Conservation (phyloP, 23 tunicate genomes). For the Phallusia fumigata region DNA sequence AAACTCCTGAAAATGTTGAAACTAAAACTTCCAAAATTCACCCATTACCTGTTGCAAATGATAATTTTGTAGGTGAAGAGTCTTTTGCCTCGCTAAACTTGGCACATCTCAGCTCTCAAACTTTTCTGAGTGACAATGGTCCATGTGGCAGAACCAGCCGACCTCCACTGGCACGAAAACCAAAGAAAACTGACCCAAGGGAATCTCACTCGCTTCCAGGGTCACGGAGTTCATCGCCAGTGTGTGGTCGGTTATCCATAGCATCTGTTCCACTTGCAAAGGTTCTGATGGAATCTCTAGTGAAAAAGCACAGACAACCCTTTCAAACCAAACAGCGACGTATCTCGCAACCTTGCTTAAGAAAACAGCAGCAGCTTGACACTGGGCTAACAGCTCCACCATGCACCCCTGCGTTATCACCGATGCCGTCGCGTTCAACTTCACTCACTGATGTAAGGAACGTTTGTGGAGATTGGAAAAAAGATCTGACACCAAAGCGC, state of each 20-base stretch:
- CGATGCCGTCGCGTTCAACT: neutral
- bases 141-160: neutral
- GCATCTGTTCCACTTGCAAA: neutral
- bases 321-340: neutral
- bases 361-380: neutral
- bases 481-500: neutral
- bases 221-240: slow-evolving; percentile 7
- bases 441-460: neutral
- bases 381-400: neutral
- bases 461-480: neutral
- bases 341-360: neutral
- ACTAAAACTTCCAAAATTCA: too few species aligned
- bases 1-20: too few species aligned
- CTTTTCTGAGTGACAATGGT: too few species aligned
- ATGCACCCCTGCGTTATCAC: neutral
- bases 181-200: neutral
- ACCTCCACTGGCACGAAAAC: neutral
- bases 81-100: too few species aligned
- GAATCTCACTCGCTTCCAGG: slow-evolving; percentile 9
- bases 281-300: neutral
- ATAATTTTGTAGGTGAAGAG: too few species aligned
- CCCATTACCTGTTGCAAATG: too few species aligned
- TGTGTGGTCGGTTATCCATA: neutral
- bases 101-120: too few species aligned
- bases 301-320: neutral